These are phyloP conservation scores for Lipotes vexillifer DNA, from an alignment of 2,113 vertebrate species.

Conservation along the genomic window DNA sequence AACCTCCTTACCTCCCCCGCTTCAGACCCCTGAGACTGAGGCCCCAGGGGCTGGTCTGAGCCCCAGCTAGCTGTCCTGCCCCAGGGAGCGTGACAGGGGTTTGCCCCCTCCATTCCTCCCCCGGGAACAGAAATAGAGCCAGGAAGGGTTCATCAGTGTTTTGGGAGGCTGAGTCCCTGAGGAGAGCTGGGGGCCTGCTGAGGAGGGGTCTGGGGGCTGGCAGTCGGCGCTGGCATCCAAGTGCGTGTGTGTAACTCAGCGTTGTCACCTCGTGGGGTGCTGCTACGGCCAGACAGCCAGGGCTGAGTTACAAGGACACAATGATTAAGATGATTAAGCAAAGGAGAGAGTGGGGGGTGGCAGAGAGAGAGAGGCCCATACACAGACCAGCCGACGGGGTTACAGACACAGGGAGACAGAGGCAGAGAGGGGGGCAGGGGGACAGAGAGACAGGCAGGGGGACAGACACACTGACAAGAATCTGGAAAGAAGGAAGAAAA, in stretches of 20 bases:
- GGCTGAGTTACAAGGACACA: conserved; percentile 56
- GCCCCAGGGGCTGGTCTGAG: neutral
- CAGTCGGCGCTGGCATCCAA: neutral
- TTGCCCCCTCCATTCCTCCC: neutral
- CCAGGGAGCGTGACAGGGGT: rapidly evolving
- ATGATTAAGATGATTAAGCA: conserved; percentile 58
- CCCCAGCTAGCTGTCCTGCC: neutral
- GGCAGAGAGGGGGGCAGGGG: neutral
- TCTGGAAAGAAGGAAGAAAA: neutral
- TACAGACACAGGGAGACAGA: neutral
- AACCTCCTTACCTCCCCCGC: rapidly evolving
- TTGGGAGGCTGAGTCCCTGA: neutral
- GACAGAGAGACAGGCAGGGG: neutral
- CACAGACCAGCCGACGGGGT: conserved; percentile 1
- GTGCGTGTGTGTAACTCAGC: neutral
- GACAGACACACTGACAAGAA: neutral
- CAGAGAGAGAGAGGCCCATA: neutral
- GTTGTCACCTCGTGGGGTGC: neutral
- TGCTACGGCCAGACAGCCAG: neutral
- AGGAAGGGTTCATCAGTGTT: neutral
- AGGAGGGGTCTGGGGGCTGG: neutral
- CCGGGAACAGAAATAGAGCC: neutral
- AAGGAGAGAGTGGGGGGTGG: conserved; percentile 7
- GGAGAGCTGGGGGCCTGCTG: neutral
- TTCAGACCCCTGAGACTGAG: rapidly evolving